Percentiles rank a stretch among this genome's conserved stretches.
Conservation (phyloP, 2,113 vertebrate species). For the Tachysurus fulvidraco region DNA sequence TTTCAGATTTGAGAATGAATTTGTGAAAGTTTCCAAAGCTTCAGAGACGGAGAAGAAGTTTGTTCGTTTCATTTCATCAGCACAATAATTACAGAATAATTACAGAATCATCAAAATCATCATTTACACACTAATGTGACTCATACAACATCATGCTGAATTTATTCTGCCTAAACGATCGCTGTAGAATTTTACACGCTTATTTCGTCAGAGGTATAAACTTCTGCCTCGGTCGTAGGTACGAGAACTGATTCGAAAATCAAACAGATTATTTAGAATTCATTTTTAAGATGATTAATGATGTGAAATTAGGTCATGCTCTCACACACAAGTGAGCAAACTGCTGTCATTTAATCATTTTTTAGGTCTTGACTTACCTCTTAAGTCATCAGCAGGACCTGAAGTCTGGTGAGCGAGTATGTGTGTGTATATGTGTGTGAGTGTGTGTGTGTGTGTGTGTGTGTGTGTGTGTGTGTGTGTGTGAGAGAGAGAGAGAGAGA, state of each 20-base stretch:
- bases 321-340: too few relatives aligned
- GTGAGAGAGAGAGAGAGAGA: too few relatives aligned
- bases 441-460: neutral
- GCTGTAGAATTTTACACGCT: neutral
- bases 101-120: neutral
- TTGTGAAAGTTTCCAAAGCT: too few relatives aligned
- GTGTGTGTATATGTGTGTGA: neutral
- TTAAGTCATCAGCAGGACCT: conserved; percentile 21
- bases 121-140: neutral
- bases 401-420: neutral
- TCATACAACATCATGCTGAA: neutral
- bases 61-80: too few relatives aligned
- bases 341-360: neutral
- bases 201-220: too few relatives aligned
- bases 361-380: conserved; percentile 21
- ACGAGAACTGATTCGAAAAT: neutral
- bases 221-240: neutral
- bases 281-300: neutral
- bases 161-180: neutral
- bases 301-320: neutral
- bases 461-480: conserved; percentile 9
- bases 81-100: too few relatives aligned
- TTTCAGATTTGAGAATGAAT: too few relatives aligned
- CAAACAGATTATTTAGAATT: neutral
- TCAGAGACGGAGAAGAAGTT: too few relatives aligned